A percentile compares a stretch with the other conserved stretches of the same genome.
Evolutionary conservation across 92 coral and sea anemone genomes (phyloP).

Genomic region (Virgularia gustaviana): DNA sequence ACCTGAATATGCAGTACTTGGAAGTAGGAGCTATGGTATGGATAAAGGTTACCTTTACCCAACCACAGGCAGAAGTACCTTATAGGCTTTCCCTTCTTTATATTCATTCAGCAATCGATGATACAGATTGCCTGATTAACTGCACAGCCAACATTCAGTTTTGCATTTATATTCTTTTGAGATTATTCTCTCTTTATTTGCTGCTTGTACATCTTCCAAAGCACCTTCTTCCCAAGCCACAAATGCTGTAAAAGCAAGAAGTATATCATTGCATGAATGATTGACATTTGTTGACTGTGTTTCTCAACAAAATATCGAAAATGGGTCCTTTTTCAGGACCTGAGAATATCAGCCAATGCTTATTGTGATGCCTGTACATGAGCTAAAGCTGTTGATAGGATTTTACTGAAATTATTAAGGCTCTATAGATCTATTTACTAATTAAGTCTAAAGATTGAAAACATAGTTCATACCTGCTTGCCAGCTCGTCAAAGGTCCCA

Average conservation of each 20-base stretch:
- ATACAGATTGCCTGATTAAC: background rate
- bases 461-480: too few species aligned
- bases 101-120: background rate
- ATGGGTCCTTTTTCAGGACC: too few species aligned
- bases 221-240: constrained; percentile 2
- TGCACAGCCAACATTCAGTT: background rate
- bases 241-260: constrained; percentile 9
- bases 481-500: too few species aligned
- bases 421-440: too few species aligned
- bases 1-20: background rate
- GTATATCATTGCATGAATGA: too few species aligned
- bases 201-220: background rate
- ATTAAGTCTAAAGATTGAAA: too few species aligned
- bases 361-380: too few species aligned
- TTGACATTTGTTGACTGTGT: too few species aligned
- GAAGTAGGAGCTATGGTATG: background rate
- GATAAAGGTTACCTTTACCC: background rate
- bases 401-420: too few species aligned
- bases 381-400: too few species aligned
- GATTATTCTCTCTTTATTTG: background rate
- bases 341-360: too few species aligned
- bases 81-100: background rate
- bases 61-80: background rate
- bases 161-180: background rate
- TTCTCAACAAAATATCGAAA: too few species aligned